Base-by-base conservation (phyloP, 2,888 invertebrate species). In the Hemicrepidius hirtus region DNA sequence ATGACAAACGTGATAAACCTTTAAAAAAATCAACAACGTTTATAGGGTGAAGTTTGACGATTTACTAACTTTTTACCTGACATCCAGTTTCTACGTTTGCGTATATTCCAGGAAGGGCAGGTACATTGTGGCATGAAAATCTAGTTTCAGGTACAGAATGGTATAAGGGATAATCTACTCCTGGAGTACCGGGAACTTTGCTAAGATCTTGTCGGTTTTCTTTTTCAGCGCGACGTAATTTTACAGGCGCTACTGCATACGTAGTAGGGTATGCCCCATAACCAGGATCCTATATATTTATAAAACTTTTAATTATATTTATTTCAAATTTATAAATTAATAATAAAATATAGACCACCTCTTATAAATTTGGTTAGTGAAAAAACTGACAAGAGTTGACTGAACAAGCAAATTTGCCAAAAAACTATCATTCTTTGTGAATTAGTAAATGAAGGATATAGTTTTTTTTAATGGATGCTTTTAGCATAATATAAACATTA, bases 71-170 rank as follows among this genome's bases (percentile, higher is more conserved):
- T 73, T 80, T 82, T 84, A 93, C 94, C 90, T 95, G 95, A 79
- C 95, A 96, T 68, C 94, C 95, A 76, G 96, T 93, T 85, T 96
- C 96, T 0, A 94, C 92, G 82, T 96, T 95, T n/a, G 96, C 96
- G 84, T 96, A 96, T 92, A 96, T 95, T 78, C 96, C 96, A 1
- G 96, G 95, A 64, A 92, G 89, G 18, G 92, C 92, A 0, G 95
- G 95, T 41, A 95, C 95, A 78, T 92, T 89, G 59, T 90, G 88
- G 82, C 96, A 96, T 1, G 93, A 92, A 87, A 96, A 96, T 77
- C 91, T 89, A 16, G 96, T 96, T 32, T 91, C 90, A 0, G 96
- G 96, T 0, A 95, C 93, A 74, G 88, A 87, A 83, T 94, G 93
- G 85, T 92, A 95, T 63, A 95, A 88, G 0, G 96, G 96, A 86